Base-by-base conservation (phyloP, 2,113 vertebrate genomes). In the Myiozetetes cayanensis region DNA sequence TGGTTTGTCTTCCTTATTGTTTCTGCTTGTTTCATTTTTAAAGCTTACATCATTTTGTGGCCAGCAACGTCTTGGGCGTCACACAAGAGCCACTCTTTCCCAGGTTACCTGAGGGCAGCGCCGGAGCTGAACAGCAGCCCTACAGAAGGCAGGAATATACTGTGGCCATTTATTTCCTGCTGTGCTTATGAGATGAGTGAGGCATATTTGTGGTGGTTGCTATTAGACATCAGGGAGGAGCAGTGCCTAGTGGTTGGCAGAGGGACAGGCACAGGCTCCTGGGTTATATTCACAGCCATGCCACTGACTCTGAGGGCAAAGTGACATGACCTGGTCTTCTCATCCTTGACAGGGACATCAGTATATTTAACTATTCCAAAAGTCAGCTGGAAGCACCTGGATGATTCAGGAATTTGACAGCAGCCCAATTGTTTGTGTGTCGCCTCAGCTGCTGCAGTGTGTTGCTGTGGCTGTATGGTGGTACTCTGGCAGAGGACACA, bases 201-300 rank as follows among this genome's bases (percentile, higher is more conserved):
- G 79, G 75, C 67, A 85, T 85, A 90, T 88, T 96, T 96, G 87
- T 89, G 95, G 93, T 65, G 80, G 82, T 33, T 95, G 94, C 90
- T 96, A 8, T 95, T 95, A 84, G 96, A 78, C 88, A 61, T 92
- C 22, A 71, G 93, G 94, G 94, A 93, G 93, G 93, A 96, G 94
- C 86, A 39, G 74, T 65, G 85, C 85, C 58, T 65, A 65, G 59
- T 41, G 85, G 90, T n/a, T 74, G 74, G 63, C 2, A 2, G 14
- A 53, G 72, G 61, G 79, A 68, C 2, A 1, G 20, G 41, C 52
- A 53, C 2, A 46, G 68, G 22, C 52, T 84, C 72, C 79, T 77
- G 73, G 35, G 66, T 49, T 79, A 22, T 33, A 68, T n/a, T 73
- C 85, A 55, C 58, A 63, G 44, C 41, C 49, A 17, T 33, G 87